Evolutionary conservation across 2,113 vertebrate genomes (phyloP), one percentile per base, ranked within the genome.

Genomic region (Ovis aries): DNA sequence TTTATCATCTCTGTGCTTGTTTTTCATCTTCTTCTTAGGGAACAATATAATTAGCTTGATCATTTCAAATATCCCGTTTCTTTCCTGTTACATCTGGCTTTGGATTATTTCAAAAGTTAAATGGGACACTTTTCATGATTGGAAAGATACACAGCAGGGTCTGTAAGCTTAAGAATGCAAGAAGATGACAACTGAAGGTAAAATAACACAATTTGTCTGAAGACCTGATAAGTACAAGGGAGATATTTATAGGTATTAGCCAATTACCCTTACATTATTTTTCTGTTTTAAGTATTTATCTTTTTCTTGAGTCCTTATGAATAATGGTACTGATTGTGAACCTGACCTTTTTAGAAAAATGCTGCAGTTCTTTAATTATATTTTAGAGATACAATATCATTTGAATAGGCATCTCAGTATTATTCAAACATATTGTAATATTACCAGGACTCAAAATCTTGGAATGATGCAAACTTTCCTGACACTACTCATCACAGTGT

Each of bases 351-450:
- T 64, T 33, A 64, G 88, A 90, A 95, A 92, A 97, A 95, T 85
- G 74, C 77, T 95, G 86, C 5, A 50, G 55, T 96, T 52, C 52
- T 95, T 45, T 92, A 97, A 97, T 96, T 94, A 50, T 53, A 90
- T 91, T 95, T 96, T 48, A 74, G 31, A 92, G 40, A 36, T n/a
- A 95, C 16, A 82, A 29, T 88, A 91, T 95, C 92, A 67, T 97
- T 94, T 96, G 71, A 95, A 91, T 59, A 91, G 74, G 23, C n/a
- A 74, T 33, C 53, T 93, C 40, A 59, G 17, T 96, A 88, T 94
- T 97, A 94, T 92, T 94, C 91, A 97, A 97, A 92, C n/a, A 83
- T 87, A 89, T 36, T 94, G 0, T 67, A 88, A 86, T 96, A 92
- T 96, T 97, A 92, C 64, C 48, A 85, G 84, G 90, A 91, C n/a